A percentile compares a stretch with the other conserved stretches of the same genome.
phyloP scores from a whole-genome alignment of 2,888 invertebrate species.

The Metallyticus violacea region DNA sequence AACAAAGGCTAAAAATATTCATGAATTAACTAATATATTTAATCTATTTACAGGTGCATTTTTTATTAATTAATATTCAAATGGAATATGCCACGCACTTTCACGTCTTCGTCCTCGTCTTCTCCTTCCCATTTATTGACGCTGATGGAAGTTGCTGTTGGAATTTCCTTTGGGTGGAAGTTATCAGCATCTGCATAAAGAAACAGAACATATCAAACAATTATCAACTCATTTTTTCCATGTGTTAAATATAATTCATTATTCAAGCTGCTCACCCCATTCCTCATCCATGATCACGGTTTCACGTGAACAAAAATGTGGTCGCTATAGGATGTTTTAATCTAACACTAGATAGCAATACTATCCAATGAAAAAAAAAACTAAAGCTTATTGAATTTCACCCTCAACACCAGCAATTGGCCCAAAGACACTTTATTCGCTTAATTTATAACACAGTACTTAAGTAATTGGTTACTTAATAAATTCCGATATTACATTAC shows the following conservation, averaged over 20 bases:
- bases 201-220: neutral
- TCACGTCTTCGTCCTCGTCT: conserved; percentile 82
- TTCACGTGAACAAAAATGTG: conserved; percentile 28
- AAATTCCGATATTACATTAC: neutral
- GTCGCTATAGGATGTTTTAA: neutral
- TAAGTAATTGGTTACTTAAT: neutral
- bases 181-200: conserved; percentile 62
- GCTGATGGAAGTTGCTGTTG: conserved; percentile 53
- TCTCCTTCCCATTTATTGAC: conserved; percentile 84
- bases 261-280: conserved; percentile 58
- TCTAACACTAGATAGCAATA: conserved; percentile 27
- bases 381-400: neutral
- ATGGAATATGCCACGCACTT: conserved; percentile 54
- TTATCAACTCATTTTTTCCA: neutral
- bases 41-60: no score
- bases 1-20: no score
- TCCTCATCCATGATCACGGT: conserved; percentile 60
- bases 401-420: neutral
- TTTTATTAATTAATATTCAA: no score
- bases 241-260: neutral
- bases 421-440: neutral
- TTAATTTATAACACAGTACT: neutral
- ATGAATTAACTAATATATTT: no score
- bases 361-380: conserved; percentile 1
- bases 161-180: conserved; percentile 64